Evolutionary conservation across 2,888 invertebrate species (phyloP).

Genomic region (Pimpla rufipes): DNA sequence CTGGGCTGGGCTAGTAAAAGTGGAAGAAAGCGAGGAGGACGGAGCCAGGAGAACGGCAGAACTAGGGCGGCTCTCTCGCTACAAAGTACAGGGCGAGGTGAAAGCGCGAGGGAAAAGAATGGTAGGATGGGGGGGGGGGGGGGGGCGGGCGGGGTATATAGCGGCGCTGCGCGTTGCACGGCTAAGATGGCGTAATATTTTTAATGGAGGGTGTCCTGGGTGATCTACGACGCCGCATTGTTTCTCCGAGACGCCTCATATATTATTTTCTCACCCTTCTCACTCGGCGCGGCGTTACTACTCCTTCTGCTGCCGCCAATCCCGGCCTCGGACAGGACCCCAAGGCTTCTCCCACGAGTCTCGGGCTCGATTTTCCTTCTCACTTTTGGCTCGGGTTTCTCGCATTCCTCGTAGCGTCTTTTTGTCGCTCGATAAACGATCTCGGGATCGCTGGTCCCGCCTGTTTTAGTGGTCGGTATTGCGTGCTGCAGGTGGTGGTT

Average conservation of each 20-base stretch:
- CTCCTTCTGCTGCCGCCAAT: constrained; percentile 59
- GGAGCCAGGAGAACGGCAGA: constrained; percentile 63
- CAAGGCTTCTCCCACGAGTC: constrained; percentile 32
- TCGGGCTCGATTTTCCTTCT: constrained; percentile 8
- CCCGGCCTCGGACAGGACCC: background rate
- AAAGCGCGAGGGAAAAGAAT: constrained; percentile 63
- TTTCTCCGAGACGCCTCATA: constrained; percentile 82
- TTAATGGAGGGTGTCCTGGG: constrained; percentile 84
- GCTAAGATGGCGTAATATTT: constrained; percentile 84
- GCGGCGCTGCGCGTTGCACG: constrained; percentile 69
- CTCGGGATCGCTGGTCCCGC: background rate
- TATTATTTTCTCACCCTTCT: constrained; percentile 79
- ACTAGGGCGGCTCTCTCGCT: constrained; percentile 48
- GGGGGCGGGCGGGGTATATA: too few relatives aligned
- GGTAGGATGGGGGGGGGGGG: constrained; percentile 4
- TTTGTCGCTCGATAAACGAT: background rate
- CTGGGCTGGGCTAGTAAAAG: constrained; percentile 51
- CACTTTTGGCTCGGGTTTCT: background rate
- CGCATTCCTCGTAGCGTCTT: background rate
- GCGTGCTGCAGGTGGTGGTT: background rate
- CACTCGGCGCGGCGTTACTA: constrained; percentile 60
- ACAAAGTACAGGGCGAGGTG: constrained; percentile 62
- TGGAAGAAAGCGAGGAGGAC: constrained; percentile 30
- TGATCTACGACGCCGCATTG: constrained; percentile 84
- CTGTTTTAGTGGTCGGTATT: background rate